These are phyloP conservation scores for Tetramorium parvispinum DNA, from an alignment of 1,140 invertebrate genomes.

Conservation along the genomic window DNA sequence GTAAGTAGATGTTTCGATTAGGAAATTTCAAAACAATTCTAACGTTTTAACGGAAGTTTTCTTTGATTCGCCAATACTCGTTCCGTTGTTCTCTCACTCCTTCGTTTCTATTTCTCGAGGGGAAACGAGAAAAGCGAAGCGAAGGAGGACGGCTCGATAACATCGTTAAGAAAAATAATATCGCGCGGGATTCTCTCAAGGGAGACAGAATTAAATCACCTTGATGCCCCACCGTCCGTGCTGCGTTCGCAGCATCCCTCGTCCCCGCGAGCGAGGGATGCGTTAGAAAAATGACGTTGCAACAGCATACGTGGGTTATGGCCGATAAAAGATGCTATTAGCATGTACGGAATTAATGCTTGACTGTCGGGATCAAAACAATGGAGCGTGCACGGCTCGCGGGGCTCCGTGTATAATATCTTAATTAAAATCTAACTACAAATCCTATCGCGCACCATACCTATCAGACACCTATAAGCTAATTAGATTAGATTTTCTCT, in stretches of 20 bases:
- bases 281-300: conserved; percentile 21
- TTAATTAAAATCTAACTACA: conserved; percentile 81
- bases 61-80: background rate
- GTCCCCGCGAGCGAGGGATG: too few species aligned
- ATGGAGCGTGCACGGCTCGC: conserved; percentile 69
- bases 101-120: background rate
- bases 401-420: conserved; percentile 75
- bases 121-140: background rate
- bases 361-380: conserved; percentile 51
- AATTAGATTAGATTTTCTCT: conserved; percentile 79
- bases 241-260: conserved; percentile 30
- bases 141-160: background rate
- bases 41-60: background rate
- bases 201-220: conserved; percentile 46
- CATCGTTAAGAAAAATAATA: conserved; percentile 33
- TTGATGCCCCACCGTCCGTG: conserved; percentile 52
- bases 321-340: conserved; percentile 58
- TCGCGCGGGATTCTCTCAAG: conserved; percentile 13
- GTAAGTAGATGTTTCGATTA: conserved; percentile 22
- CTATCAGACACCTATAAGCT: conserved; percentile 73
- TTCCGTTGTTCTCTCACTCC: background rate
- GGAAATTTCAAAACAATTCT: background rate
- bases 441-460: conserved; percentile 71
- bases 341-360: conserved; percentile 49
- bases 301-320: background rate